Evolutionary conservation across 2,888 invertebrate genomes (phyloP).

Genomic region (Leucophora obtusa): DNA sequence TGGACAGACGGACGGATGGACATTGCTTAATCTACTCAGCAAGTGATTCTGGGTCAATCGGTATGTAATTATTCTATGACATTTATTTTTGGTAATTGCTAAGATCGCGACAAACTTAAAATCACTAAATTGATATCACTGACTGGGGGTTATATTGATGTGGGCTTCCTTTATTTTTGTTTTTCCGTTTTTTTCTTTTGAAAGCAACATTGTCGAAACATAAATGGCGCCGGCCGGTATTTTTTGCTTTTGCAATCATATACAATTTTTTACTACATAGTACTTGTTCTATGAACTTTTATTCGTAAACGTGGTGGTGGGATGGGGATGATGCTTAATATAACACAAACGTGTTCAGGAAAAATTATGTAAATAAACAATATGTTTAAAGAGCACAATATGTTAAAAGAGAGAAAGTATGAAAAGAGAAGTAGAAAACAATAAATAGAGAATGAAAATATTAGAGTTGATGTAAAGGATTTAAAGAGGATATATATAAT

Average conservation of each 20-base stretch:
- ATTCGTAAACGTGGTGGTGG: not conserved
- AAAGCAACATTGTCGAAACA: constrained; percentile 42
- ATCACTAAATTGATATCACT: not conserved
- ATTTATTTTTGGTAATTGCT: too few species aligned
- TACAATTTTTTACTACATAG: constrained; percentile 19
- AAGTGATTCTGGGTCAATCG: too few species aligned
- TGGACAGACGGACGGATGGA: too few species aligned
- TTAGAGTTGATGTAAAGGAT: constrained; percentile 15
- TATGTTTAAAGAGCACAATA: not conserved
- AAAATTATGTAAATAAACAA: constrained; percentile 60
- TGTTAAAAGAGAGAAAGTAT: not conserved
- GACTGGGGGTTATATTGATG: not conserved
- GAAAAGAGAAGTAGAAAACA: not conserved
- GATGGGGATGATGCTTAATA: constrained; percentile 8
- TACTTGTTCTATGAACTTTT: constrained; percentile 45
- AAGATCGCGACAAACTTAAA: not conserved
- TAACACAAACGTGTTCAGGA: constrained; percentile 26
- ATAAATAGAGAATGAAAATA: not conserved
- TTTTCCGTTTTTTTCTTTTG: constrained; percentile 38
- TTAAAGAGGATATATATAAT: constrained; percentile 31
- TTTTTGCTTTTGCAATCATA: constrained; percentile 9
- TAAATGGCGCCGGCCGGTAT: constrained; percentile 61
- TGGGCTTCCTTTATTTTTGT: constrained; percentile 11
- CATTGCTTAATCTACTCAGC: too few species aligned
- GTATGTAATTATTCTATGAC: too few species aligned